These are phyloP conservation scores for Macrosoma leucophasiata DNA, from an alignment of 2,888 invertebrate genomes.

Conservation along the genomic window DNA sequence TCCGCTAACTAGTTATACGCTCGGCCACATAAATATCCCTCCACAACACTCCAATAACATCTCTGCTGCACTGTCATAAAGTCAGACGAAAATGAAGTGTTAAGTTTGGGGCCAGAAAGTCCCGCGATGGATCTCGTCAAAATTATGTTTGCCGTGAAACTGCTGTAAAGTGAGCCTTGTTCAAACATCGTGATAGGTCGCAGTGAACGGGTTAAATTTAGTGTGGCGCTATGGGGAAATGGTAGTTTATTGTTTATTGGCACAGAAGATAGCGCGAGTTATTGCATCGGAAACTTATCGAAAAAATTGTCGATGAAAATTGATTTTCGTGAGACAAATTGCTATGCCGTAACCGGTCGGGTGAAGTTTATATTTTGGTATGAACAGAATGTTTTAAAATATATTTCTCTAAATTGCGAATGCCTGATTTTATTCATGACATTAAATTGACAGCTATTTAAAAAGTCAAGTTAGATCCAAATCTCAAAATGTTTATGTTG, in stretches of 20 bases:
- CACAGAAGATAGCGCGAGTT: constrained; percentile 49
- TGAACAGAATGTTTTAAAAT: too few species aligned
- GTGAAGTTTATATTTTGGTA: too few species aligned
- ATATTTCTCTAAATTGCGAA: too few species aligned
- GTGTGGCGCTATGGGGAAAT: constrained; percentile 36
- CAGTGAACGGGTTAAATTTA: neutral
- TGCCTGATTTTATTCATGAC: too few species aligned
- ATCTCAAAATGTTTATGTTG: too few species aligned
- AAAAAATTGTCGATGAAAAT: constrained; percentile 57
- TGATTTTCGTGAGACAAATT: constrained; percentile 35
- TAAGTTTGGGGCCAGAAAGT: constrained; percentile 38
- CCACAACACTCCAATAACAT: constrained; percentile 26
- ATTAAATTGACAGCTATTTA: too few species aligned
- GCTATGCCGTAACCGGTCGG: too few species aligned
- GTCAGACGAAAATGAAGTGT: constrained; percentile 24
- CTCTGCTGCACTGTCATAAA: constrained; percentile 28
- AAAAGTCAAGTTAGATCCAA: too few species aligned
- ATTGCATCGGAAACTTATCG: constrained; percentile 44
- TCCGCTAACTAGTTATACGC: constrained; percentile 57
- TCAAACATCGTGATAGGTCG: too few species aligned
- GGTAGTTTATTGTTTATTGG: constrained; percentile 64
- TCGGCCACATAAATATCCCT: constrained; percentile 29
- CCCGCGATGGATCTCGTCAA: constrained; percentile 39
- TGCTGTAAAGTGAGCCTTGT: constrained; percentile 26
- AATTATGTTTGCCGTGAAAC: constrained; percentile 22